Conservation (phyloP, 23 tunicate genomes). For the Trididemnum clinides region DNA sequence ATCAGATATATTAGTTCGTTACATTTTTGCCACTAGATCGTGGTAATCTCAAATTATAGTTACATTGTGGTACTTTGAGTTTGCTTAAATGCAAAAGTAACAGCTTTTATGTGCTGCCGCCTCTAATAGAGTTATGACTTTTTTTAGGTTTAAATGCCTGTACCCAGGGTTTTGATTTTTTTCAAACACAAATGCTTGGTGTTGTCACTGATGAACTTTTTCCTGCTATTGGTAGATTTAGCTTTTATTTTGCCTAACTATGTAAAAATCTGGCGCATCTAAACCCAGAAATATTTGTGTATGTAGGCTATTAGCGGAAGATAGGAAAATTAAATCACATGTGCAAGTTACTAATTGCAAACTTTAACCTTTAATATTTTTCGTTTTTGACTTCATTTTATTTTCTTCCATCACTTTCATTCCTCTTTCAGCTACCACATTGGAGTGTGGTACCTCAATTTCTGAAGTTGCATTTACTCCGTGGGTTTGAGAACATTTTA, state of each 20-base stretch:
- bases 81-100: too few species aligned
- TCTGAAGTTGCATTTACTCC: not conserved
- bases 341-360: not conserved
- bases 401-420: not conserved
- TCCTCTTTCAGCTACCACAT: not conserved
- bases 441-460: not conserved
- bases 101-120: too few species aligned
- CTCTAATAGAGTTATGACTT: too few species aligned
- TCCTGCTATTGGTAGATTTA: not conserved
- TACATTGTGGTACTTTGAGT: too few species aligned
- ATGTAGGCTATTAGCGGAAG: not conserved
- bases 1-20: too few species aligned
- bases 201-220: not conserved
- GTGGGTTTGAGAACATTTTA: not conserved
- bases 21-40: too few species aligned
- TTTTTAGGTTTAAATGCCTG: not conserved
- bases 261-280: not conserved
- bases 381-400: not conserved
- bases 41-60: too few species aligned
- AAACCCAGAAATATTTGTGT: not conserved
- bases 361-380: not conserved
- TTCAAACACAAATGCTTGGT: not conserved
- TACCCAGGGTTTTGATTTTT: not conserved
- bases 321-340: not conserved
- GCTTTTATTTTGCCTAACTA: not conserved